phyloP scores from a whole-genome alignment of 2,797 vertebrate genomes.

The Platyrinchus mystaceus region DNA sequence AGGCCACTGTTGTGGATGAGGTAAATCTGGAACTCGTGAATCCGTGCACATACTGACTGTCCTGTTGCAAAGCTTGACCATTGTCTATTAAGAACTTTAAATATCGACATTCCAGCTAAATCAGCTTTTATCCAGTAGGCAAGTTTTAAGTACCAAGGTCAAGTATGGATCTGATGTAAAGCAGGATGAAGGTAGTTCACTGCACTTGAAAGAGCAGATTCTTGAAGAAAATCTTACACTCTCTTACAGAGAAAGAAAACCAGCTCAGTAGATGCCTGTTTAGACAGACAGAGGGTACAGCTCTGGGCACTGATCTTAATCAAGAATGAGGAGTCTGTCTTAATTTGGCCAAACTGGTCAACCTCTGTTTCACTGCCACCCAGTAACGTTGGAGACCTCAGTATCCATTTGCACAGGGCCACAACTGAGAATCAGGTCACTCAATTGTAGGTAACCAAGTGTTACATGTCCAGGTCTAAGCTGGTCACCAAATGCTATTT shows the following conservation, averaged over 20 bases:
- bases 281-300: not conserved
- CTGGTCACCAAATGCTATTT: fast-evolving
- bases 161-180: not conserved
- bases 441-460: fast-evolving
- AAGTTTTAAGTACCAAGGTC: not conserved
- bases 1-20: not conserved
- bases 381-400: not conserved
- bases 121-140: not conserved
- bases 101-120: not conserved
- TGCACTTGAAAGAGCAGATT: not conserved
- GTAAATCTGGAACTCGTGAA: not conserved
- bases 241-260: not conserved
- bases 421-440: not conserved
- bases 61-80: not conserved
- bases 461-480: not conserved
- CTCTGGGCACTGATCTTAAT: not conserved
- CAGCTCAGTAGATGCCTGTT: not conserved
- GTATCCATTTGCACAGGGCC: not conserved
- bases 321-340: not conserved
- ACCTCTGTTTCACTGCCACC: not conserved
- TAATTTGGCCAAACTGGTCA: not conserved
- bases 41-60: not conserved
- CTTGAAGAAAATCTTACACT: not conserved
- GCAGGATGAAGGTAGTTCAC: not conserved
- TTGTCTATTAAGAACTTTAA: not conserved